These are phyloP conservation scores for Melanotus villosus DNA, from an alignment of 2,888 invertebrate genomes.

Conservation along the genomic window DNA sequence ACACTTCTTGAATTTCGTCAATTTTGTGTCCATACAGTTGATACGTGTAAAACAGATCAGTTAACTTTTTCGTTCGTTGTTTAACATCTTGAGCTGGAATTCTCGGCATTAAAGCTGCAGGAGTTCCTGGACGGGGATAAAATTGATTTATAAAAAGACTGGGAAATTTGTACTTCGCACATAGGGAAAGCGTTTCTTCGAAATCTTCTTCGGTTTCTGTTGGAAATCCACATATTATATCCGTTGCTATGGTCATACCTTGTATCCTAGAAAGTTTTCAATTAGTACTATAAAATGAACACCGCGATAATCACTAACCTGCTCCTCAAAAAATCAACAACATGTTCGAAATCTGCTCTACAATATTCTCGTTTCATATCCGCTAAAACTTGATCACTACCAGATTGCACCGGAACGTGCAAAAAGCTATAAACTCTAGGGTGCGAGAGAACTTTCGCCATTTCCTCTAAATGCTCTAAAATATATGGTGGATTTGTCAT, in stretches of 20 bases:
- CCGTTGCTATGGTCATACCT: constrained; percentile 95
- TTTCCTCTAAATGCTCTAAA: constrained; percentile 91
- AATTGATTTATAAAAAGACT: constrained; percentile 98
- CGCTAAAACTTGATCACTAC: constrained; percentile 92
- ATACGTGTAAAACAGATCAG: constrained; percentile 92
- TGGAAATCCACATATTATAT: constrained; percentile 98
- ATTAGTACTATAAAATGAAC: background rate
- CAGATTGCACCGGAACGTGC: constrained; percentile 98
- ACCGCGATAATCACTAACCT: constrained; percentile 70
- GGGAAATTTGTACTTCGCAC: constrained; percentile 90
- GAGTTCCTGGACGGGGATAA: constrained; percentile 96
- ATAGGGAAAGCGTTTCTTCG: constrained; percentile 86
- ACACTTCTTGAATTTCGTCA: constrained; percentile 80
- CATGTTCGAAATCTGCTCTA: constrained; percentile 88
- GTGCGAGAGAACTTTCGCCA: constrained; percentile 88
- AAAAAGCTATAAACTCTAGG: constrained; percentile 95
- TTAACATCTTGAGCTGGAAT: constrained; percentile 92
- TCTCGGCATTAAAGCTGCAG: constrained; percentile 90
- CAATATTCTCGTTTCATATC: constrained; percentile 98
- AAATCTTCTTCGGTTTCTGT: constrained; percentile 95
- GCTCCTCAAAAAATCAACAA: constrained; percentile 86
- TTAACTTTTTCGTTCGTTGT: constrained; percentile 87
- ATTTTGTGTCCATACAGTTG: constrained; percentile 83
- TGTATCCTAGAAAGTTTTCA: constrained; percentile 76
- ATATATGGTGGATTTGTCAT: constrained; percentile 99